These are phyloP conservation scores for Bugula neritina DNA, from an alignment of 2,888 invertebrate species.

Conservation along the genomic window DNA sequence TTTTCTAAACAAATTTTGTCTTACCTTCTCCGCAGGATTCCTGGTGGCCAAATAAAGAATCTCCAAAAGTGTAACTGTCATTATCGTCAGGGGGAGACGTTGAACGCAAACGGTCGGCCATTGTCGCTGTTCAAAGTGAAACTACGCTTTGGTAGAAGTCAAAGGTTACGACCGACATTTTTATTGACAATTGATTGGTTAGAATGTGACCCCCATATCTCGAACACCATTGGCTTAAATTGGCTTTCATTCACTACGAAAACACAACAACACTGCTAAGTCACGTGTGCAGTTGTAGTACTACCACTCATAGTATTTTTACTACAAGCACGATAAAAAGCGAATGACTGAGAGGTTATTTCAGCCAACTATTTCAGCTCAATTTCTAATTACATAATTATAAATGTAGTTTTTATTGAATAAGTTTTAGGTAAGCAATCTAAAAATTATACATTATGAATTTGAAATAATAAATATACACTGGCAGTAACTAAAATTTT, in stretches of 20 bases:
- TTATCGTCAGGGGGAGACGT: neutral
- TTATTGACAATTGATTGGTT: neutral
- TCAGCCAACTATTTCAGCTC: too few relatives aligned
- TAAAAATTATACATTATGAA: too few relatives aligned
- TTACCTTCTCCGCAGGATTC: neutral
- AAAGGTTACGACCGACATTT: neutral
- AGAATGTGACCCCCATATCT: neutral
- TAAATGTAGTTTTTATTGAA: too few relatives aligned
- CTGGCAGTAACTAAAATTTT: too few relatives aligned
- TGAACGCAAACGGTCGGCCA: constrained; percentile 16
- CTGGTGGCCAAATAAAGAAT: neutral
- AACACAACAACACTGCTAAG: neutral
- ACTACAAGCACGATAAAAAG: too few relatives aligned
- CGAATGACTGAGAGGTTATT: too few relatives aligned
- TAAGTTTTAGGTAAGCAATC: too few relatives aligned
- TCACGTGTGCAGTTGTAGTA: neutral
- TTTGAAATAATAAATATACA: too few relatives aligned
- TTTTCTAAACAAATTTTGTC: too few relatives aligned
- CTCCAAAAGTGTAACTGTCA: neutral
- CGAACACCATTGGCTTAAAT: neutral
- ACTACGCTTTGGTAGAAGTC: neutral
- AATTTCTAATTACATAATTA: too few relatives aligned
- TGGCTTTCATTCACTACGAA: neutral
- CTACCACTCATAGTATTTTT: neutral
- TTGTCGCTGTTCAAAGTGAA: neutral